Evolutionary conservation across 2,113 vertebrate genomes (phyloP), one percentile per base, ranked within the genome.

Genomic region (Pseudopodoces humilis): DNA sequence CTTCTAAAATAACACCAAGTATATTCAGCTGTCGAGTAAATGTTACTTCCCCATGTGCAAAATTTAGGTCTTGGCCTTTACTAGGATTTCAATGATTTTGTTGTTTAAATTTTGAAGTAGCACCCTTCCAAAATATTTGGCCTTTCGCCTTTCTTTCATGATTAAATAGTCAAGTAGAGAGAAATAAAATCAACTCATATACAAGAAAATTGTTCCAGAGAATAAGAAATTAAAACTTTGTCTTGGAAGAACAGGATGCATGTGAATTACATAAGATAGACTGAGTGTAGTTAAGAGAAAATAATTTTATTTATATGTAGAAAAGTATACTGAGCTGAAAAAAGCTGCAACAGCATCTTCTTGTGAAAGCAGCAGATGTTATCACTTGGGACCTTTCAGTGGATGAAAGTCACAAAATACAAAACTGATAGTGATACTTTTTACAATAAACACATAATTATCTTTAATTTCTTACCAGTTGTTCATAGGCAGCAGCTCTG

Each of bases 401-500:
- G 33, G 44, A 70, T 46, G 41, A 21, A 63, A 86, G 9, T 53
- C 21, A 87, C 43, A 83, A 94, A 84, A 81, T 5, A 63, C 16
- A 53, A 30, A 43, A 71, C 18, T 35, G 63, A 50, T 15, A 94
- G 30, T 9, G 12, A 6, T 43, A 52, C 22, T 50, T 87, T 63
- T 94, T 49, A 31, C 13, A 72, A 72, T 27, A 88, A 64, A 21
- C 8, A n/a, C 13, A 15, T 41, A 37, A 74, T 84, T 53, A 41
- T 89, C 19, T 74, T 79, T 44, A 11, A 77, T 50, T 96, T 96
- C 98, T 96, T 94, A 99, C 99, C 99, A 98, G 98, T 90, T 99
- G 99, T 92, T 99, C 99, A 65, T 98, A 99, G 80, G 99, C 99
- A 83, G 99, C 99, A 77, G 99, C 99, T 98, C 99, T 98, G 97